Base-by-base conservation (phyloP, 2,797 vertebrate species). In the Synanceia verrucosa region DNA sequence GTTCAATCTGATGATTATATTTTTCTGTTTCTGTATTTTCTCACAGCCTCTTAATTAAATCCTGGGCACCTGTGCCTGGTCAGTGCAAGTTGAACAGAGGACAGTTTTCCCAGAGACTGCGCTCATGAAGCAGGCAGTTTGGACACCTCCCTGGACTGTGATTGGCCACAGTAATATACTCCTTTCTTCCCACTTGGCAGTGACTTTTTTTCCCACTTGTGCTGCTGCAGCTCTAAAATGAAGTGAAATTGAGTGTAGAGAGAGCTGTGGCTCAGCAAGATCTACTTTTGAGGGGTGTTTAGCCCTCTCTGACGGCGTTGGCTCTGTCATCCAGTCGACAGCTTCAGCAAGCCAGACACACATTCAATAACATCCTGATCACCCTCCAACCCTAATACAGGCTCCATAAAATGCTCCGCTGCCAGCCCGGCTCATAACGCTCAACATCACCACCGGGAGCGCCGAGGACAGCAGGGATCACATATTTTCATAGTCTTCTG, bases 401-500 rank as follows among this genome's bases (percentile, higher is more conserved):
- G 66, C 77, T 80, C 73, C 47, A 76, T 79, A 85, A 88, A 91
- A 88, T 52, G 79, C 79, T 80, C 75, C 44, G 9, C 69, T 58
- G 71, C 65, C 69, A 66, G 75, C 56, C 52, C 26, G 31, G 81
- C 86, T 86, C 82, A 55, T 86, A 88, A 86, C 24, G 26, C 37
- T 68, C 62, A 21, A 72, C 71, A 51, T 62, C 9, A 36, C 77
- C 84, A 75, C 36, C 14, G 56, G 64, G 76, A 72, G 43, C 61
- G 52, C n/a, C 7, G 13, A 63, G 73, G 64, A 78, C 64, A 41
- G 11, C 75, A 51, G 70, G 71, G 73, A 82, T 87, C 76, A 65
- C 75, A 78, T 88, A 73, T 86, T 89, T 91, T 90, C 86, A 86
- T 76, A 81, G 82, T 86, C 78, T 63, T 78, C 78, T 73, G 85